Conservation (phyloP, 37 sponge, comb jelly and placozoan species). For the Amphimedon queenslandica region DNA sequence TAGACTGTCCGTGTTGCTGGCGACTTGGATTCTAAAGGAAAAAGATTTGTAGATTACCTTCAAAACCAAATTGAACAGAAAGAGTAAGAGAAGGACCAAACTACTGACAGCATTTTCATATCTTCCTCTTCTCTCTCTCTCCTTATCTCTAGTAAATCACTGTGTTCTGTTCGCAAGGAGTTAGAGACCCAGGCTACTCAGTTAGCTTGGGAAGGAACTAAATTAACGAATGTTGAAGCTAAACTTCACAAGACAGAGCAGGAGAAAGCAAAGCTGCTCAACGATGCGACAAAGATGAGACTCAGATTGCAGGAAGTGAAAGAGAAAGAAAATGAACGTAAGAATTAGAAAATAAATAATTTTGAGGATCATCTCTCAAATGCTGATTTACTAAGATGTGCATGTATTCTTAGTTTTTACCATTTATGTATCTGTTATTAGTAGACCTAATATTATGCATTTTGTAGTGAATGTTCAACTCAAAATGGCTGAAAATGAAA, state of each 20-base stretch:
- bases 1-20: too few relatives aligned
- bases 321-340: constrained; percentile 47
- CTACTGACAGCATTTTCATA: background rate
- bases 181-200: constrained; percentile 46
- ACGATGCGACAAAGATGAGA: constrained; percentile 22
- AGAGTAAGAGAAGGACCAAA: background rate
- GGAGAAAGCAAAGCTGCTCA: constrained; percentile 25
- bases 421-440: background rate
- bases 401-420: background rate
- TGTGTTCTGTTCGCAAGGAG: constrained; percentile 38
- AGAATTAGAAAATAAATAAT: too few relatives aligned
- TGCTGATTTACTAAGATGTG: background rate
- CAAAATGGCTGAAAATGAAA: background rate
- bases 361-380: background rate
- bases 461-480: background rate
- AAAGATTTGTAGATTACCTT: too few relatives aligned
- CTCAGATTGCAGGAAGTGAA: constrained; percentile 18
- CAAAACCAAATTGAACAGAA: too few relatives aligned
- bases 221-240: constrained; percentile 53
- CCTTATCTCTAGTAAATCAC: too few relatives aligned
- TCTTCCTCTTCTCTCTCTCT: too few relatives aligned
- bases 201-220: constrained; percentile 57
- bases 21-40: too few relatives aligned
- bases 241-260: constrained; percentile 46
- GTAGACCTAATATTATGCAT: background rate